Percentiles rank a stretch among this genome's conserved stretches.
phyloP scores from a whole-genome alignment of 2,888 invertebrate species.

The Napeogenes sylphis region DNA sequence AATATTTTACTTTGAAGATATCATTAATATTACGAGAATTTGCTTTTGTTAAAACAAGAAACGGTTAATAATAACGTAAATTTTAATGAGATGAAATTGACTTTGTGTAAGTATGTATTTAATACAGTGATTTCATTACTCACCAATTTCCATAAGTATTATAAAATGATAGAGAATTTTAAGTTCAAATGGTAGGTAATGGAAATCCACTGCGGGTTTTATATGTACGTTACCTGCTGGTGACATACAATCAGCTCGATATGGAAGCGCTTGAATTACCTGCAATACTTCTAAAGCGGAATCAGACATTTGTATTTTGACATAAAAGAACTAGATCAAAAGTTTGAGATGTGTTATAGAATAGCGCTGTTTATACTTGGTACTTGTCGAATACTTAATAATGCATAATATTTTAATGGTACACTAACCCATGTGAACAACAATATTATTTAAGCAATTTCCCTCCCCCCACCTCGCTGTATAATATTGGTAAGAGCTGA shows the following conservation, averaged over 20 bases:
- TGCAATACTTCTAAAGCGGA: background rate
- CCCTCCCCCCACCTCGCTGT: background rate
- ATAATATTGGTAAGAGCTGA: background rate
- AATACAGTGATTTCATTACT: too few species aligned
- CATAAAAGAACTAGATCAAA: too few species aligned
- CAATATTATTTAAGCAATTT: too few species aligned
- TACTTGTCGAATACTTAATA: too few species aligned
- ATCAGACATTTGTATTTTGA: background rate
- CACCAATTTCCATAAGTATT: too few species aligned
- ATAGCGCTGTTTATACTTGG: too few species aligned
- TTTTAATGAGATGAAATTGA: constrained; percentile 19
- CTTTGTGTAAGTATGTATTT: too few species aligned
- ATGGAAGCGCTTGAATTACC: constrained; percentile 10
- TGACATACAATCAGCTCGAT: constrained; percentile 17
- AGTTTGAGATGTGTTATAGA: too few species aligned
- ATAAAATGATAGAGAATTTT: background rate
- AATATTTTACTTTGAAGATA: constrained; percentile 17
- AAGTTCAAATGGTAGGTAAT: background rate
- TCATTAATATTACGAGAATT: constrained; percentile 19
- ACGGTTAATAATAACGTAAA: constrained; percentile 12
- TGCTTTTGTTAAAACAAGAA: constrained; percentile 9
- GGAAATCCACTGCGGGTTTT: too few species aligned
- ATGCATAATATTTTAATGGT: too few species aligned
- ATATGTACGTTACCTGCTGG: constrained; percentile 3
- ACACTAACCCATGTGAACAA: too few species aligned